Conservation (phyloP, 2,888 invertebrate species). For the Xanthostigma xanthostigma region DNA sequence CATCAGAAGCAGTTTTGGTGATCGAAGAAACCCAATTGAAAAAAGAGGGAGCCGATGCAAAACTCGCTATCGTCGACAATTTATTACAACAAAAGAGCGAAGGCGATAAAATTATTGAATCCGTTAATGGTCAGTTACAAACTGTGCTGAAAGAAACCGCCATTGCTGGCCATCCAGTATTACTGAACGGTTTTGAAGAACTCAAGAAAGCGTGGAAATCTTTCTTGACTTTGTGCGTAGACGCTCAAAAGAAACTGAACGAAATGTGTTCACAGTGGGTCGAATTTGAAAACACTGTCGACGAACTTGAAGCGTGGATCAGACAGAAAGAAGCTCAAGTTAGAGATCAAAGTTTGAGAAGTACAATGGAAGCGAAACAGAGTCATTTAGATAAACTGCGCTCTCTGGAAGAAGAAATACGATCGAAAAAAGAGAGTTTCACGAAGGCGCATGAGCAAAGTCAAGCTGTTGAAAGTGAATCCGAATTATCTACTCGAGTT, state of each 20-base stretch:
- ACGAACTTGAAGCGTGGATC: constrained; percentile 69
- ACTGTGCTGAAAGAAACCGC: constrained; percentile 64
- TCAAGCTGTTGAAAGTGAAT: constrained; percentile 57
- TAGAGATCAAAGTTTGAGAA: constrained; percentile 79
- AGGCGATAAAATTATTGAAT: constrained; percentile 53
- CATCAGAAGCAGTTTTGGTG: constrained; percentile 62
- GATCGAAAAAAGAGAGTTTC: constrained; percentile 50
- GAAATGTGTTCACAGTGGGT: constrained; percentile 67
- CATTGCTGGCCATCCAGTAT: constrained; percentile 54
- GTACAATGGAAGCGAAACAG: constrained; percentile 67
- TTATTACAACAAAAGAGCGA: constrained; percentile 56
- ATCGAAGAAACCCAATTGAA: constrained; percentile 67
- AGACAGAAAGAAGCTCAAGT: constrained; percentile 71
- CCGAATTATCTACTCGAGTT: constrained; percentile 55
- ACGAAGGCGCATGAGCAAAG: constrained; percentile 50
- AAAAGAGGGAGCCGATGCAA: constrained; percentile 62
- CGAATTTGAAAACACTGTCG: constrained; percentile 62
- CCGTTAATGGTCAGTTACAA: constrained; percentile 54
- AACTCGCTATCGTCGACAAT: constrained; percentile 59
- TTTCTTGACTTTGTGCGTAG: constrained; percentile 54
- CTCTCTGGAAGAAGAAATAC: constrained; percentile 53
- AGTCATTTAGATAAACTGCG: constrained; percentile 64
- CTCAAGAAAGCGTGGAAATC: constrained; percentile 60
- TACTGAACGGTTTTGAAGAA: constrained; percentile 58
- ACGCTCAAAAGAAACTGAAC: constrained; percentile 55